phyloP scores from a whole-genome alignment of 2,113 vertebrate genomes.

The Rhegmatorhina hoffmannsi region DNA sequence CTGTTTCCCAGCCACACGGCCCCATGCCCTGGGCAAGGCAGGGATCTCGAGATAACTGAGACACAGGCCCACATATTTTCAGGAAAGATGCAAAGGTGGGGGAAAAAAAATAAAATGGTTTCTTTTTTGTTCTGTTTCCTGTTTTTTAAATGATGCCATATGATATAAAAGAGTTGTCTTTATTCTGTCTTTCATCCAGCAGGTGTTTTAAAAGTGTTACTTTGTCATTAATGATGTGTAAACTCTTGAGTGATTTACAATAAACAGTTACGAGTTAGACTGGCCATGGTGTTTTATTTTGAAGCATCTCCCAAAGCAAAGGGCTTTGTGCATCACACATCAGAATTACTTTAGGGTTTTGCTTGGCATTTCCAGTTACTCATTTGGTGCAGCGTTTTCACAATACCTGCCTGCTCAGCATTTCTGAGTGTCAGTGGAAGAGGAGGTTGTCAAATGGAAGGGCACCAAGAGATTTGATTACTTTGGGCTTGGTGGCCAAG shows the following conservation, averaged over 20 bases:
- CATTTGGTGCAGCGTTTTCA: not conserved
- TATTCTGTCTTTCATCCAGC: constrained; percentile 67
- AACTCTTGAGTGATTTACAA: constrained; percentile 71
- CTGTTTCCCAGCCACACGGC: not conserved
- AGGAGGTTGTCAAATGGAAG: not conserved
- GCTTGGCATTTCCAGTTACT: not conserved
- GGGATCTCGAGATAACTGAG: not conserved
- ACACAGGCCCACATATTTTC: constrained; percentile 40
- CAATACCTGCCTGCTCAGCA: not conserved
- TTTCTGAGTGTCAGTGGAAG: not conserved
- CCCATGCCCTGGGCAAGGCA: not conserved
- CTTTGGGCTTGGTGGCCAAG: not conserved
- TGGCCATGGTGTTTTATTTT: not conserved
- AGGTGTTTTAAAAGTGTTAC: constrained; percentile 66
- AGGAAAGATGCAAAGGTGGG: constrained; percentile 35
- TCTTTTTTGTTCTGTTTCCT: constrained; percentile 3
- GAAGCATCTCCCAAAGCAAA: not conserved
- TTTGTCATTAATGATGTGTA: constrained; percentile 72
- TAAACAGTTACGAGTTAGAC: constrained; percentile 66
- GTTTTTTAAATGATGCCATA: constrained; percentile 47
- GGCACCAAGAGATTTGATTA: not conserved
- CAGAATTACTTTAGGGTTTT: not conserved
- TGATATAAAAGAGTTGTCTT: constrained; percentile 46
- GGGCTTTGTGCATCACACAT: not conserved
- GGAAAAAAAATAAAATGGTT: not conserved